Conservation (phyloP, 2,113 vertebrate genomes). For the Xenopus borealis region DNA sequence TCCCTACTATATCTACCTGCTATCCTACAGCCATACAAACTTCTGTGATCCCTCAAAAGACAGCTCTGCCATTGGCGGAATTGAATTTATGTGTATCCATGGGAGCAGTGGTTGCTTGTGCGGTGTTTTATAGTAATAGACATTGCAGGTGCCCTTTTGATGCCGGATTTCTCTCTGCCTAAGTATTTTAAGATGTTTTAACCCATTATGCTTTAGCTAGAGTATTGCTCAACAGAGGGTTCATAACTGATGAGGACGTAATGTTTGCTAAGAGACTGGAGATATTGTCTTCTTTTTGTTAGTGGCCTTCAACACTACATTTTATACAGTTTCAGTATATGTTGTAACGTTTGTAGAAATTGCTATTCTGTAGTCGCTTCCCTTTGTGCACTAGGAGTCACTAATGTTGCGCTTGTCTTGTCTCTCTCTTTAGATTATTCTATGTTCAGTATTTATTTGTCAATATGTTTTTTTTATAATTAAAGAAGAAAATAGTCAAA, state of each 20-base stretch:
- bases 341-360: not conserved
- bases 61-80: no score
- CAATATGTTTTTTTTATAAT: conserved; percentile 33
- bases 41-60: no score
- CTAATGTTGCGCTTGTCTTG: conserved; percentile 10
- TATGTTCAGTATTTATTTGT: conserved; percentile 44
- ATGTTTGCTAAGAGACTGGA: not conserved
- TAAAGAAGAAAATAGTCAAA: conserved; percentile 13
- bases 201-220: not conserved
- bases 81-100: no score
- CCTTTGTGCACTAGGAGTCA: not conserved
- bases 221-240: no score
- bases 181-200: not conserved
- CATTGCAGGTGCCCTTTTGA: not conserved
- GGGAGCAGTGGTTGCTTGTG: no score
- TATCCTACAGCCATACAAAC: no score
- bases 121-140: no score
- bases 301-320: conserved; percentile 14
- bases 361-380: not conserved
- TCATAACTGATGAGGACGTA: no score
- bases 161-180: not conserved
- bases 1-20: no score
- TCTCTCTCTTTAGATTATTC: conserved; percentile 1
- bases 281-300: not conserved
- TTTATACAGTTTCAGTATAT: conserved; percentile 13